Evolutionary conservation across 2,797 vertebrate genomes (phyloP).

Genomic region (Syndactyla subalaris): DNA sequence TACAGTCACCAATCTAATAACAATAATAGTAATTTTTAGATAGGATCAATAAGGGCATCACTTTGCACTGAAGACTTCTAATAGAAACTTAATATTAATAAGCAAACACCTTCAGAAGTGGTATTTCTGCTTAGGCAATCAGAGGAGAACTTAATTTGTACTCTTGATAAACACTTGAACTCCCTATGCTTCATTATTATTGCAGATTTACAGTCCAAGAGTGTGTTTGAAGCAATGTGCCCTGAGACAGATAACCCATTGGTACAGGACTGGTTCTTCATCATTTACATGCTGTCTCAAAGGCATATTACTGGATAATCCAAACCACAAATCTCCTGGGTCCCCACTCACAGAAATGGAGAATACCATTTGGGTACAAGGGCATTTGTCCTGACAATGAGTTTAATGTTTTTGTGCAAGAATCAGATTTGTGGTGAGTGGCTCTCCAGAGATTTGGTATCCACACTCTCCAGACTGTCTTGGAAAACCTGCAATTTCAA

Average conservation of each 20-base stretch:
- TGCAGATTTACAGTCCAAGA: slow-evolving; percentile 1
- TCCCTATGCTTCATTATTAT: background rate
- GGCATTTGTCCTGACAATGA: background rate
- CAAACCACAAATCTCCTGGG: background rate
- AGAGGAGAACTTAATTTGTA: slow-evolving; percentile 29
- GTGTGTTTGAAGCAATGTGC: background rate
- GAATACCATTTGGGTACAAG: background rate
- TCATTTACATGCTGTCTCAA: slow-evolving; percentile 22
- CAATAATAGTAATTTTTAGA: slow-evolving; percentile 32
- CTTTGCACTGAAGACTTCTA: slow-evolving; percentile 60
- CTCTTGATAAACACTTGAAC: slow-evolving; percentile 24
- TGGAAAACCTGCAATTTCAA: background rate
- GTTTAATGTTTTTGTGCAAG: background rate
- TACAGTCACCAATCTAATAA: slow-evolving; percentile 49
- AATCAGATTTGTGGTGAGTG: background rate
- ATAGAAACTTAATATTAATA: slow-evolving; percentile 51
- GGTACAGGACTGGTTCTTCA: background rate
- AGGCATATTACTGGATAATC: background rate
- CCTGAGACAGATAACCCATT: background rate
- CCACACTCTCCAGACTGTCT: background rate
- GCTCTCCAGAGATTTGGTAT: background rate
- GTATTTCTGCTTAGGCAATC: slow-evolving; percentile 8
- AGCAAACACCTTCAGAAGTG: slow-evolving; percentile 46
- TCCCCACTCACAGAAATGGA: background rate
- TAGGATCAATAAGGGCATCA: slow-evolving; percentile 45